Evolutionary conservation across 2,113 vertebrate species (phyloP).

Genomic region (Leucopsar rothschildi): DNA sequence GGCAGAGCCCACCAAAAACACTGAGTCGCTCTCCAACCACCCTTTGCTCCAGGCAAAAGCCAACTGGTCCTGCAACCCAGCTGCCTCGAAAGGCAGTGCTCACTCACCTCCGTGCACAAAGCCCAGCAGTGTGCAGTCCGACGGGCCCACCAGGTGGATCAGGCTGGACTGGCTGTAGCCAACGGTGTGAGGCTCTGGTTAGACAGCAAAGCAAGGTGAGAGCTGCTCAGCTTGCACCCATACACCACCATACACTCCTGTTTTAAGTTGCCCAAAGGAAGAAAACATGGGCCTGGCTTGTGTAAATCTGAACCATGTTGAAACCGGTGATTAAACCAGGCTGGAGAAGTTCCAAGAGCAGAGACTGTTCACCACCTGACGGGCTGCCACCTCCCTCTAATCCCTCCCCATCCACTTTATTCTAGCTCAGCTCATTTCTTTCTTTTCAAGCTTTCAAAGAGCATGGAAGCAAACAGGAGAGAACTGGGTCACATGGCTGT

Average conservation of each 20-base stretch:
- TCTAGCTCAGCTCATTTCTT: background rate
- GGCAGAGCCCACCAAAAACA: background rate
- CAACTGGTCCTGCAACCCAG: background rate
- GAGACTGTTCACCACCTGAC: background rate
- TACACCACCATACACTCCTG: fast-evolving
- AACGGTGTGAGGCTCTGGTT: conserved; percentile 83
- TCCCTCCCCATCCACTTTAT: background rate
- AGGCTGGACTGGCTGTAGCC: conserved; percentile 94
- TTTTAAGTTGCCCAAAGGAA: background rate
- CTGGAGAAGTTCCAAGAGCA: background rate
- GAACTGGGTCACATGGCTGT: background rate
- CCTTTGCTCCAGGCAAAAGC: background rate
- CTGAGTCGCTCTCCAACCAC: fast-evolving
- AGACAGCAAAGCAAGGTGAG: background rate
- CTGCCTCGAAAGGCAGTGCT: fast-evolving
- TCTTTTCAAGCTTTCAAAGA: background rate
- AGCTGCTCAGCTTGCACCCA: fast-evolving
- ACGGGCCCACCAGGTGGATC: conserved; percentile 93
- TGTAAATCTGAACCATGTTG: background rate
- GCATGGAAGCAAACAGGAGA: background rate
- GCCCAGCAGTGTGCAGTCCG: conserved; percentile 89
- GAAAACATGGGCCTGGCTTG: background rate
- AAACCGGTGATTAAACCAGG: fast-evolving
- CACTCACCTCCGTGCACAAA: conserved; percentile 91
- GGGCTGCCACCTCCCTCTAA: background rate